Conservation (phyloP, 2,888 invertebrate species). For the Nemoura dubitans region DNA sequence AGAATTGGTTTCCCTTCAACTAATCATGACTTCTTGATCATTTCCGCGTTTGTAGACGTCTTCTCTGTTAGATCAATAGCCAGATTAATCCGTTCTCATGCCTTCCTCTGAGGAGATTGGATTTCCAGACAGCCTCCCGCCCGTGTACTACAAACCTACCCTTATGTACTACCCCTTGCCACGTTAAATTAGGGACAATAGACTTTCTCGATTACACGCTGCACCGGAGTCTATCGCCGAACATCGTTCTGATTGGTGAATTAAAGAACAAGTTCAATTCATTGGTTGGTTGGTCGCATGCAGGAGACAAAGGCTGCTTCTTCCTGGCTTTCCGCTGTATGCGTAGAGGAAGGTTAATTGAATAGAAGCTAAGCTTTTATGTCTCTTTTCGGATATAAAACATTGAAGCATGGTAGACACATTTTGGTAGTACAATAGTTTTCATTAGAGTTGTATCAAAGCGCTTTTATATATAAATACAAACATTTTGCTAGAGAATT, state of each 20-base stretch:
- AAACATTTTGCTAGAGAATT: background rate
- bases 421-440: background rate
- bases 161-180: constrained; percentile 15
- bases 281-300: constrained; percentile 3
- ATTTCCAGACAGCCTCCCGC: background rate
- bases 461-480: background rate
- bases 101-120: background rate
- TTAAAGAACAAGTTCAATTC: constrained; percentile 23
- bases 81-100: background rate
- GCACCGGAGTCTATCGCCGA: constrained; percentile 1
- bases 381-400: background rate
- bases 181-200: constrained; percentile 25
- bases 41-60: background rate
- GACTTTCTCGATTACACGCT: constrained; percentile 14
- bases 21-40: background rate
- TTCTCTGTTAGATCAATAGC: constrained; percentile 19
- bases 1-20: background rate
- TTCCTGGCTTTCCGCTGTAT: background rate
- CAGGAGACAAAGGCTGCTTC: background rate
- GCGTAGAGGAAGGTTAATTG: background rate
- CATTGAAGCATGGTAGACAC: background rate
- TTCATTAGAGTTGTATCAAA: background rate
- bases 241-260: constrained; percentile 24
- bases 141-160: constrained; percentile 30
- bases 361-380: background rate